A percentile compares a stretch with the other conserved stretches of the same genome.
Conservation (phyloP, 1,140 invertebrate species). For the Dreissena polymorpha region DNA sequence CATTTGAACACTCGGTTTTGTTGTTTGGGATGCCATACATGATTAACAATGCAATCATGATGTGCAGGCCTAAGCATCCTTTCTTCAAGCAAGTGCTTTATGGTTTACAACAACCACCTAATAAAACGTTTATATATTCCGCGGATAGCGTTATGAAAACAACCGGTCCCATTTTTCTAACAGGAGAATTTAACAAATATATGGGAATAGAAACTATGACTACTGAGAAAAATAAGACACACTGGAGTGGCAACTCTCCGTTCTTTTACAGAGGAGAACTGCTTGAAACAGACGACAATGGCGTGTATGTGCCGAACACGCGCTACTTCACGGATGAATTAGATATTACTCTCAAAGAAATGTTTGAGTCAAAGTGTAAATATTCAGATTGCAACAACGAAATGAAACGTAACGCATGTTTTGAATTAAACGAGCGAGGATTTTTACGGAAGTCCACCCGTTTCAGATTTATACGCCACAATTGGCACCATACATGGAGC, state of each 20-base stretch:
- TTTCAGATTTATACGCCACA: slow-evolving; percentile 63
- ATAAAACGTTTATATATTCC: neutral
- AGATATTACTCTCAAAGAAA: neutral
- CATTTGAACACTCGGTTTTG: slow-evolving; percentile 67
- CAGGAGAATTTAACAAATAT: neutral
- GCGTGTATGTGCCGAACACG: slow-evolving; percentile 36
- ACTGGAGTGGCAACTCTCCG: slow-evolving; percentile 18
- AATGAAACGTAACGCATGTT: slow-evolving; percentile 60
- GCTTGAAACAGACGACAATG: slow-evolving; percentile 20
- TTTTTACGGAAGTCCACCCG: slow-evolving; percentile 34
- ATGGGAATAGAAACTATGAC: slow-evolving; percentile 53
- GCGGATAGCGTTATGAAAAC: neutral
- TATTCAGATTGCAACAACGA: slow-evolving; percentile 41
- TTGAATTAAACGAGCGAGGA: slow-evolving; percentile 56
- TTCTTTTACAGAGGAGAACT: slow-evolving; percentile 28
- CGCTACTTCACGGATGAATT: slow-evolving; percentile 22
- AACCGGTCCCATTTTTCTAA: slow-evolving; percentile 1
- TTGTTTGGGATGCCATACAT: slow-evolving; percentile 59
- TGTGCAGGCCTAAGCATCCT: slow-evolving; percentile 65
- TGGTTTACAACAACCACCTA: slow-evolving; percentile 15
- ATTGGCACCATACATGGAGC: slow-evolving; percentile 67
- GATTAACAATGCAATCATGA: slow-evolving; percentile 70
- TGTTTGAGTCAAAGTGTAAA: neutral
- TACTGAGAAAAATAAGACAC: slow-evolving; percentile 3
- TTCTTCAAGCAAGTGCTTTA: slow-evolving; percentile 65